Percentiles rank a stretch among this genome's conserved stretches.
These are phyloP conservation scores for Cephus spinipes DNA, from an alignment of 2,888 invertebrate genomes.

Conservation along the genomic window DNA sequence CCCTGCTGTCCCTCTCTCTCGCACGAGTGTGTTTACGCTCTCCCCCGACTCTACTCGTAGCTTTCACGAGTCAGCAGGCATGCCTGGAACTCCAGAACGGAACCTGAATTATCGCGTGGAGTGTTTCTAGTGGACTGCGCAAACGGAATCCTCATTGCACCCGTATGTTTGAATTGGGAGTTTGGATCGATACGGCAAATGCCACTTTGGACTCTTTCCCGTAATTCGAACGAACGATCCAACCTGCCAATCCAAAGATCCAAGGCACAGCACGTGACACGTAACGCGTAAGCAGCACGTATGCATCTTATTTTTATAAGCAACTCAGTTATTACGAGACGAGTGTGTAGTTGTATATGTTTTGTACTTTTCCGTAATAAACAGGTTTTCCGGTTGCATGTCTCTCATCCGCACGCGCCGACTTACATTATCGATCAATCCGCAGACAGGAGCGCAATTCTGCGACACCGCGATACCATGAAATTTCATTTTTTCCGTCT, in stretches of 20 bases:
- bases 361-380: background rate
- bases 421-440: background rate
- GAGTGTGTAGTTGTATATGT: background rate
- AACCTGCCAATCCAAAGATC: background rate
- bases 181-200: background rate
- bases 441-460: background rate
- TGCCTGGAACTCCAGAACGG: background rate
- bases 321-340: background rate
- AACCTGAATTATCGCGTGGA: background rate
- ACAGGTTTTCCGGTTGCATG: background rate
- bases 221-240: background rate
- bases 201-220: background rate
- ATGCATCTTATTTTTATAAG: background rate
- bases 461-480: background rate
- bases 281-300: background rate
- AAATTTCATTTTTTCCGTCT: background rate
- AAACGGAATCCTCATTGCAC: background rate
- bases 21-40: background rate
- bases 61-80: background rate
- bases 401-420: background rate
- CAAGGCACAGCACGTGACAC: background rate
- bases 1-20: background rate
- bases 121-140: background rate
- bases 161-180: background rate
- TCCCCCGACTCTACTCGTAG: background rate